A percentile compares a stretch with the other conserved stretches of the same genome.
phyloP scores from a whole-genome alignment of 2,888 invertebrate genomes.

The Aelia acuminata region DNA sequence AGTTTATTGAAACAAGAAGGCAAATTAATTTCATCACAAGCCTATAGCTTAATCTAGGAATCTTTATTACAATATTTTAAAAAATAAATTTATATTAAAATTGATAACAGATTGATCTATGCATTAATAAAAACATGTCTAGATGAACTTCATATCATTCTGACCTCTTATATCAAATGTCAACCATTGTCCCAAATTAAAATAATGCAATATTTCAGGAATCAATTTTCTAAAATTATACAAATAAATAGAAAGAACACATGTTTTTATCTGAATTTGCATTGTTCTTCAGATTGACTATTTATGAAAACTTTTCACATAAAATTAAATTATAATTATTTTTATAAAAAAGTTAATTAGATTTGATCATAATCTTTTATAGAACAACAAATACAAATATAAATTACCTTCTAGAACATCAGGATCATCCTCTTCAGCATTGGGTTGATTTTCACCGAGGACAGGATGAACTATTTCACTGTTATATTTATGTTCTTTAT shows the following conservation, averaged over 20 bases:
- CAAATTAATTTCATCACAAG: background rate
- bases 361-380: background rate
- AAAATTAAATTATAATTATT: background rate
- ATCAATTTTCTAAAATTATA: background rate
- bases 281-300: background rate
- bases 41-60: background rate
- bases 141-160: slow-evolving; percentile 11
- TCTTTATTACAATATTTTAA: background rate
- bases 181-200: background rate
- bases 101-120: background rate
- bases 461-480: background rate
- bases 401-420: slow-evolving; percentile 50
- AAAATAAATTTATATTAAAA: background rate
- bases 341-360: background rate
- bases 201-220: background rate
- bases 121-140: background rate
- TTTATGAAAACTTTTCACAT: background rate
- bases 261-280: no score
- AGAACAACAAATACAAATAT: background rate
- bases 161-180: background rate
- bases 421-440: background rate
- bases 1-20: background rate
- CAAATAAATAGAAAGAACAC: background rate
- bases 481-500: slow-evolving; percentile 47
- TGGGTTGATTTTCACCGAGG: slow-evolving; percentile 5